phyloP scores from a whole-genome alignment of 2,888 invertebrate genomes.

The Heterodera filipjevi region DNA sequence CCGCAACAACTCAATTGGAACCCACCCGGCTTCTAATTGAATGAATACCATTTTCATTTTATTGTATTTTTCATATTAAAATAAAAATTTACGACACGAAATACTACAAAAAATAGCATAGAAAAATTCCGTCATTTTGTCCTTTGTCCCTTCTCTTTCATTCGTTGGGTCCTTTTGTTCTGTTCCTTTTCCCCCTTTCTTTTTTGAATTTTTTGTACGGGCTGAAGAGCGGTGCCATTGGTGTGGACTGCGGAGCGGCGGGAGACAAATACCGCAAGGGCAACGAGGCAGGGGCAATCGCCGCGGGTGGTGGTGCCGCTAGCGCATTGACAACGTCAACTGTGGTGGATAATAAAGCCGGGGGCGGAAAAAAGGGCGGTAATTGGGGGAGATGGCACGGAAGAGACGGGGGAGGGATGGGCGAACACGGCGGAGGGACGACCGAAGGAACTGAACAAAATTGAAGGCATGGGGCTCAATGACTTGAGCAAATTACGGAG shows the following conservation, averaged over 20 bases:
- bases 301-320: background rate
- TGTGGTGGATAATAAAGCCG: background rate
- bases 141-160: background rate
- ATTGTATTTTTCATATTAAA: background rate
- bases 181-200: background rate
- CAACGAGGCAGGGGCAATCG: background rate
- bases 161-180: background rate
- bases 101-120: no score
- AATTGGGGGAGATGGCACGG: background rate
- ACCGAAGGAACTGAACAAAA: background rate
- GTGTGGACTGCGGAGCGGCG: background rate
- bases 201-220: background rate
- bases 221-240: background rate
- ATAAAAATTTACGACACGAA: background rate
- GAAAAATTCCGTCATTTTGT: no score
- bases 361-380: background rate
- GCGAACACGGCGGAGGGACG: background rate
- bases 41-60: background rate
- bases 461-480: background rate
- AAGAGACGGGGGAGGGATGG: background rate
- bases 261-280: conserved; percentile 3
- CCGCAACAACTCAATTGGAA: conserved; percentile 76
- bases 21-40: conserved; percentile 57
- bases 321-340: background rate
- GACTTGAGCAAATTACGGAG: background rate